Percentiles rank a stretch among this genome's conserved stretches.
These are phyloP conservation scores for Sthenelais limicola DNA, from an alignment of 2,888 invertebrate species.

Conservation along the genomic window DNA sequence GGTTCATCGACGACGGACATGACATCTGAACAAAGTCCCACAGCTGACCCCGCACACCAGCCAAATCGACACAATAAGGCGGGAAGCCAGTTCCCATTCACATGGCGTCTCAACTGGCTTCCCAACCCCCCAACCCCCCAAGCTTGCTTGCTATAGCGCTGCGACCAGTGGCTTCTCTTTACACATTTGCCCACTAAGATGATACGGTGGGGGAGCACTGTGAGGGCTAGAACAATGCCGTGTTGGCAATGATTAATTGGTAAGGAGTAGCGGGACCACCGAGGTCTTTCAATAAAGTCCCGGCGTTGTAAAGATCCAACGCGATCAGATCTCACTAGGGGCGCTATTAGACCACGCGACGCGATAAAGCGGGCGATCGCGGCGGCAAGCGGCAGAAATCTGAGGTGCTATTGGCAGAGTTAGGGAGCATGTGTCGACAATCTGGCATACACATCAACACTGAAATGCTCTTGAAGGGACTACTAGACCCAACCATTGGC, in stretches of 20 bases:
- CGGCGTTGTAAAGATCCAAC: too few species aligned
- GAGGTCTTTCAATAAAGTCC: too few species aligned
- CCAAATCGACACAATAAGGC: conserved; percentile 11
- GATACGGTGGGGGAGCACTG: too few species aligned
- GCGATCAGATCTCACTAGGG: too few species aligned
- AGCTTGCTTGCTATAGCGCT: conserved; percentile 4
- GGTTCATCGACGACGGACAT: conserved; percentile 30
- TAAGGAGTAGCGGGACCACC: too few species aligned
- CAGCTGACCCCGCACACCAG: conserved; percentile 2
- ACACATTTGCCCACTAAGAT: neutral
- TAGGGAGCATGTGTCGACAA: conserved; percentile 14
- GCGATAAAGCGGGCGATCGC: neutral
- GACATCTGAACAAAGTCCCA: conserved; percentile 35
- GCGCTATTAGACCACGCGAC: too few species aligned
- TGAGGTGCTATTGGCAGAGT: neutral
- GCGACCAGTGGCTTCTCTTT: conserved; percentile 2
- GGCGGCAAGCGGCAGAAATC: neutral
- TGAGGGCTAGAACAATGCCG: too few species aligned
- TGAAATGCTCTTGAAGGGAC: conserved; percentile 27
- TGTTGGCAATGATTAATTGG: too few species aligned
- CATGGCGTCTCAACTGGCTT: too few species aligned
- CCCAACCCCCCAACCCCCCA: too few species aligned
- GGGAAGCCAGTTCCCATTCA: neutral
- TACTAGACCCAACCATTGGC: neutral
- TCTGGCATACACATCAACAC: conserved; percentile 22